Evolutionary conservation across 2,888 invertebrate species (phyloP).

Genomic region (Ornithoptera priamus): DNA sequence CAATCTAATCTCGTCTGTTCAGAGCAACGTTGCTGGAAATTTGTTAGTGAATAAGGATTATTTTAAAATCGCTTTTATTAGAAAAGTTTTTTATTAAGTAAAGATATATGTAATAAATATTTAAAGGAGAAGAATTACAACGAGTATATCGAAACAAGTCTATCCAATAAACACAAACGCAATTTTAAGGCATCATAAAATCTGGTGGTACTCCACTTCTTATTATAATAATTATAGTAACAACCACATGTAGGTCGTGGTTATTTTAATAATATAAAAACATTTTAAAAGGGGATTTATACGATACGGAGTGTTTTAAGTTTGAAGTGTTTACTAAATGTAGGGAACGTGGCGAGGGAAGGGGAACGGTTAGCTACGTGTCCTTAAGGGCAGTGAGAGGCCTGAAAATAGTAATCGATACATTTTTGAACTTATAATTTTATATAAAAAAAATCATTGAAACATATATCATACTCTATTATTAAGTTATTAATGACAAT

Average conservation of each 20-base stretch:
- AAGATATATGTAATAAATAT: too few species aligned
- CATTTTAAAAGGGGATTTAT: neutral
- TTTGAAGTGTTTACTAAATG: conserved; percentile 15
- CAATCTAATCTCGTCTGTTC: neutral
- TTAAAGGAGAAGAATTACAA: too few species aligned
- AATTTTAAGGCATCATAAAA: too few species aligned
- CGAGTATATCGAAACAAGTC: too few species aligned
- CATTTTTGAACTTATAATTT: neutral
- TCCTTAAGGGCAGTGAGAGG: neutral
- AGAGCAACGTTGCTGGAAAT: neutral
- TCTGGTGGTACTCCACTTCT: too few species aligned
- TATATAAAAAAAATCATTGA: neutral
- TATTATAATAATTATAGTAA: neutral
- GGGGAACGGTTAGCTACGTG: conserved; percentile 7
- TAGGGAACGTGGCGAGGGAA: conserved; percentile 1
- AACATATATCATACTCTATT: too few species aligned
- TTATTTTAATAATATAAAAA: neutral
- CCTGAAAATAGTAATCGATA: neutral
- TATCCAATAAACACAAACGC: too few species aligned
- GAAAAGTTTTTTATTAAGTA: too few species aligned
- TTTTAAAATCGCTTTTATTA: too few species aligned
- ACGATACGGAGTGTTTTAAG: neutral
- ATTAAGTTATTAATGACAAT: too few species aligned
- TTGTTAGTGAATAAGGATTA: neutral
- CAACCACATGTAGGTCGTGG: neutral